These are phyloP conservation scores for Drosophila orosa DNA, from an alignment of 1,140 invertebrate genomes.

Conservation along the genomic window DNA sequence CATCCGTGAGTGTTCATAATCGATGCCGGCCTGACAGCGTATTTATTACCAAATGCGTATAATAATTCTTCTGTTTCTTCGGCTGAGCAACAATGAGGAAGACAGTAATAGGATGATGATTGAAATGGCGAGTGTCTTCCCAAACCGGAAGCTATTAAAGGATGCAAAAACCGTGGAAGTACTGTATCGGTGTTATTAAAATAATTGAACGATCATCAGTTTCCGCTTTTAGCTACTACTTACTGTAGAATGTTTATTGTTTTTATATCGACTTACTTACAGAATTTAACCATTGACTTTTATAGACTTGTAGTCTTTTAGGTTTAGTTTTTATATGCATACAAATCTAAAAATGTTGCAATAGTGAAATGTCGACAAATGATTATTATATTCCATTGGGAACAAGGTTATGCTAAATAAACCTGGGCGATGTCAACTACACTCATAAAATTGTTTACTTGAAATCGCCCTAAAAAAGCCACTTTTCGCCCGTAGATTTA, in stretches of 20 bases:
- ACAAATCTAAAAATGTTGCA: too few relatives aligned
- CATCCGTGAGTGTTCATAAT: conserved; percentile 79
- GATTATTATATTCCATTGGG: too few relatives aligned
- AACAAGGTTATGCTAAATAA: too few relatives aligned
- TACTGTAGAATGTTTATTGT: not conserved
- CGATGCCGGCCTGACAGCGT: conserved; percentile 76
- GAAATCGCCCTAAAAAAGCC: too few relatives aligned
- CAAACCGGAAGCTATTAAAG: conserved; percentile 73
- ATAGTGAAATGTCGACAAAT: too few relatives aligned
- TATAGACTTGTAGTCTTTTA: too few relatives aligned
- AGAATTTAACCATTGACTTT: too few relatives aligned
- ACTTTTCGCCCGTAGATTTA: too few relatives aligned
- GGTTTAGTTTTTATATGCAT: too few relatives aligned
- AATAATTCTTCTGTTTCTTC: conserved; percentile 50
- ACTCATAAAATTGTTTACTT: too few relatives aligned
- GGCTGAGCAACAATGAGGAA: conserved; percentile 10
- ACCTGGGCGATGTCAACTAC: too few relatives aligned
- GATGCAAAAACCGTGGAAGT: not conserved
- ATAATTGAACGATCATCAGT: conserved; percentile 3
- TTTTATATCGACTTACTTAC: too few relatives aligned
- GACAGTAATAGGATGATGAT: conserved; percentile 57
- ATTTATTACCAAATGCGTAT: conserved; percentile 77
- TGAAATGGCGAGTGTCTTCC: conserved; percentile 56
- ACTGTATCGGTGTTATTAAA: not conserved
- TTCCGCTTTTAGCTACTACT: not conserved